Conservation (phyloP, 1,140 invertebrate species). For the Araneus ventricosus region DNA sequence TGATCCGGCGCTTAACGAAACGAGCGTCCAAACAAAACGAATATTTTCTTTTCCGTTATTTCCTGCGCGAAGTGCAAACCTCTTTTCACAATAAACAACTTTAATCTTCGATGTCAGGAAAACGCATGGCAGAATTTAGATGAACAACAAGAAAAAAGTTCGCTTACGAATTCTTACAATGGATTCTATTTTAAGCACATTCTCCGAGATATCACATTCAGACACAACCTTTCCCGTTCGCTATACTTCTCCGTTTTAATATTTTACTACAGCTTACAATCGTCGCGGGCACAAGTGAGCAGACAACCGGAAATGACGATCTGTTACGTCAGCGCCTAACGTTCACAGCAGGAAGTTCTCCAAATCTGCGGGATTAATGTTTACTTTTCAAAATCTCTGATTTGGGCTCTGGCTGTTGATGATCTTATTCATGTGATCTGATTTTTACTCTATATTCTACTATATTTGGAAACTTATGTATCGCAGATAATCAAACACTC, state of each 20-base stretch:
- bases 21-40: constrained; percentile 3
- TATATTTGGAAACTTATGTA: not conserved
- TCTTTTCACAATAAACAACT: not conserved
- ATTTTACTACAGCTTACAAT: constrained; percentile 26
- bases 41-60: constrained; percentile 13
- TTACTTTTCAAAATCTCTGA: constrained; percentile 22
- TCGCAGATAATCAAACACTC: not conserved
- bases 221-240: constrained; percentile 65
- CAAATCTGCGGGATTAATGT: constrained; percentile 53
- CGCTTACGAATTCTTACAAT: not conserved
- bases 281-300: constrained; percentile 1
- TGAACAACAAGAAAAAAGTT: constrained; percentile 25
- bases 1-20: not conserved
- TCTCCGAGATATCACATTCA: constrained; percentile 18
- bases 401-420: not conserved
- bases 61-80: not conserved
- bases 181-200: constrained; percentile 58
- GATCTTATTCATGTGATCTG: not conserved
- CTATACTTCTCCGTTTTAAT: constrained; percentile 49
- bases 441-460: not conserved
- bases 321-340: constrained; percentile 29
- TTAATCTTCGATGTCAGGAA: not conserved
- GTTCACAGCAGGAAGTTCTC: not conserved
- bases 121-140: constrained; percentile 4
- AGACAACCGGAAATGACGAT: constrained; percentile 61